Conservation (phyloP, 2,888 invertebrate species). For the Ypsolopha scabrella region DNA sequence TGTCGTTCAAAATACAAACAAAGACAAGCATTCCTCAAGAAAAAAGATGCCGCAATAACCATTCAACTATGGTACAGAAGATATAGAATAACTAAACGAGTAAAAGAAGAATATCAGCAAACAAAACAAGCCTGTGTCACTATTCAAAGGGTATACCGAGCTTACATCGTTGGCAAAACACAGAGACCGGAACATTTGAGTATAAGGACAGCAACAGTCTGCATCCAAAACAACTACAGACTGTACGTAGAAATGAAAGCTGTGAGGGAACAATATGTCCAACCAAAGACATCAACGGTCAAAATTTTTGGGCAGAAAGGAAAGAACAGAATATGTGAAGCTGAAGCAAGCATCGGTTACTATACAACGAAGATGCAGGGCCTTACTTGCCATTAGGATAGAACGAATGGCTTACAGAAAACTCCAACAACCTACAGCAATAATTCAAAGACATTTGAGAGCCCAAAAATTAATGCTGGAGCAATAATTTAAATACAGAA, state of each 20-base stretch:
- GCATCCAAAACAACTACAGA: constrained; percentile 42
- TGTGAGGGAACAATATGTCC: constrained; percentile 26
- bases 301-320: constrained; percentile 29
- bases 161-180: constrained; percentile 9
- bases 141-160: constrained; percentile 20
- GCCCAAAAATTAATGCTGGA: constrained; percentile 34
- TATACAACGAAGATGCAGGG: constrained; percentile 40
- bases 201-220: constrained; percentile 4
- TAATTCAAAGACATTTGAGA: constrained; percentile 45
- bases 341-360: constrained; percentile 24
- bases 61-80: constrained; percentile 62
- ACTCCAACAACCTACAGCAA: constrained; percentile 18
- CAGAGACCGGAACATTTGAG: constrained; percentile 5
- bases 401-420: constrained; percentile 27
- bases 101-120: constrained; percentile 27
- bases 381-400: constrained; percentile 31
- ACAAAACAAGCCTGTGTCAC: constrained; percentile 18
- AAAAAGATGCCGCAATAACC: constrained; percentile 33
- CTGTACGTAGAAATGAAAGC: constrained; percentile 34
- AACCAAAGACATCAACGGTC: constrained; percentile 27
- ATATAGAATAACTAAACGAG: constrained; percentile 23
- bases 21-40: constrained; percentile 27
- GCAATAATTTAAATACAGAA: constrained; percentile 35
- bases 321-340: constrained; percentile 32
- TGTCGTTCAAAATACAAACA: constrained; percentile 39